Base-by-base conservation (phyloP, 2,888 invertebrate species). In the Prostheceraeus crozeri region DNA sequence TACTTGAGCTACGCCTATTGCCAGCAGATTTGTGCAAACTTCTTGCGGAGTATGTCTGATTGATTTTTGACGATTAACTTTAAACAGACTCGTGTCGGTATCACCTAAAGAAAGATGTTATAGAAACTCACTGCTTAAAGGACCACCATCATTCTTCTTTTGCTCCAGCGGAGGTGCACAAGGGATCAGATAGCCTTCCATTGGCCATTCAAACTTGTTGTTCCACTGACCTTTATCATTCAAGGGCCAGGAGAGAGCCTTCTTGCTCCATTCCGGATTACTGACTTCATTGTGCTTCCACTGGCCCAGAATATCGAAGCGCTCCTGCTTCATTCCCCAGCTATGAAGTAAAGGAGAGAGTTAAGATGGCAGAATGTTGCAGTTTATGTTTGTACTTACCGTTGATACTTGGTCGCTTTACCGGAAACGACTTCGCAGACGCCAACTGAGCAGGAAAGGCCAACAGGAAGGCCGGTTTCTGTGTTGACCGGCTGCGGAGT, bases 201-300 rank as follows among this genome's bases (percentile, higher is more conserved):
- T 72, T 10, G 76, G 76, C 76, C 76, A 76, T 59, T 72, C 72
- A 67, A 72, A 75, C 2, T 73, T 67, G 70, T 71, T 69, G 63
- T 74, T 75, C 8, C 71, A 60, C 3, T 66, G 59, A 2, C 74
- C 75, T 59, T 71, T 67, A 45, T 66, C 65, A 56, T 65, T 68
- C 8, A 71, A 69, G 2, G 76, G 76, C 76, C 76, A 76, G 28
- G 75, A 73, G 45, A 70, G 67, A 2, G 75, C 76, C 46, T 66
- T 66, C 62, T 75, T 76, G 62, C 72, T 71, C 73, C 74, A 76
- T 56, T 75, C 72, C 8, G 68, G 67, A 61, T 76, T 75, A 1
- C 68, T 66, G 1, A 69, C 67, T 35, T 72, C 68, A 3, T 71
- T 72, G 60, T 69, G 68, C 61, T 73, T 74, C 76, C 76, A 76